A percentile compares a stretch with the other conserved stretches of the same genome.
Evolutionary conservation across 2,113 vertebrate species (phyloP).

Genomic region (Phalacrocorax pelagicus): DNA sequence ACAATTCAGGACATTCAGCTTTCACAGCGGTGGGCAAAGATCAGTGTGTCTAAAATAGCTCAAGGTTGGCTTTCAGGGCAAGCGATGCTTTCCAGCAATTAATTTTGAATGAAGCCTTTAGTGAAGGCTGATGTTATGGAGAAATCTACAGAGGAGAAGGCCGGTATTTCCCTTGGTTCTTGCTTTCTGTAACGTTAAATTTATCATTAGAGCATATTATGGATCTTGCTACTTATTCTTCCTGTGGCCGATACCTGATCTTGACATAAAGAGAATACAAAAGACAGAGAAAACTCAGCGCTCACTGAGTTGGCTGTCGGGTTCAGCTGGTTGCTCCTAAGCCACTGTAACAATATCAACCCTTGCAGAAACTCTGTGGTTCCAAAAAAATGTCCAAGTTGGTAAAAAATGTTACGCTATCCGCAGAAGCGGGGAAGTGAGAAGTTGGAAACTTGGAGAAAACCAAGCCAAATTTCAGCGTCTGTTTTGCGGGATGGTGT

Average conservation of each 20-base stretch:
- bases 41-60: fast-evolving
- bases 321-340: neutral
- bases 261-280: neutral
- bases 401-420: fast-evolving
- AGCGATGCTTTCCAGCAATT: neutral
- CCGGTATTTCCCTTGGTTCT: neutral
- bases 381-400: too few relatives aligned
- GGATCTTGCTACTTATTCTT: neutral
- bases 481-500: neutral
- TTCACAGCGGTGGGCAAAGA: too few relatives aligned
- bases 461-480: neutral
- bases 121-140: neutral
- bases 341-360: fast-evolving
- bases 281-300: neutral
- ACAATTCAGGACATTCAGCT: neutral
- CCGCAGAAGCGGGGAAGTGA: neutral
- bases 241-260: neutral
- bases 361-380: neutral
- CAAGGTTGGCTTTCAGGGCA: neutral
- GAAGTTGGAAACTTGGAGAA: neutral
- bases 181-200: neutral
- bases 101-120: neutral
- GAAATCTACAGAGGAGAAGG: neutral
- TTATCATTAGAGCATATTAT: neutral
- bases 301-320: fast-evolving